Base-by-base conservation (phyloP, 2,888 invertebrate species). In the Chrysotoxum bicinctum region DNA sequence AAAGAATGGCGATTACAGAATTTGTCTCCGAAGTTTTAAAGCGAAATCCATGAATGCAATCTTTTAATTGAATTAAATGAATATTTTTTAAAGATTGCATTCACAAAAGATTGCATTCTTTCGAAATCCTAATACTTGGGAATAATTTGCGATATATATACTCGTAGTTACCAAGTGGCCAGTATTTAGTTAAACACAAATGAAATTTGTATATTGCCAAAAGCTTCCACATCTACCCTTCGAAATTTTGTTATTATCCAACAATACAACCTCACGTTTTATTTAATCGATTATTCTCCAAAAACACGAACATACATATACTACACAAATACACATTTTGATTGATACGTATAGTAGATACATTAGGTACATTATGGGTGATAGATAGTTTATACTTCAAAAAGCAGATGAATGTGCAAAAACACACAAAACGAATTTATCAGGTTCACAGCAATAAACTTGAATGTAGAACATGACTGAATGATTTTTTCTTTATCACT, bases 371-470 rank as follows among this genome's bases (percentile, higher is more conserved):
- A 21, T 21, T 5, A 10, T 21, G 12, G 10, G 9, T 1, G 3
- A 3, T 12, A 48, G 4, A 5, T n/a, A 30, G n/a, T 3, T n/a
- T n/a, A 26, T 35, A 56, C 19, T 35, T 35, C 21, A 40, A 60
- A 40, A 43, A 60, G 40, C 40, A 43, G 23, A 62, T 62, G 43
- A 26, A 62, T 40, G 43, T 43, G 26, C 62, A 62, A 62, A 56
- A n/a, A n/a, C n/a, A 62, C 10, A 40, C 21, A 43, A 45, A 45
- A n/a, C n/a, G n/a, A 10, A 64, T 45, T 45, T 19, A 45, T 45
- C 30, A 32, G 16, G 30, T 45, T 14, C 64, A 64, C 9, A 64
- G 30, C 30, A 64, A 64, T 64, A 64, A 64, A 64, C 32, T 45
- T 32, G 14, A 64, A 45, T 64, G 45, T 64, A 45, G 64, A 45